Evolutionary conservation across 2,797 vertebrate species (phyloP).

Genomic region (Euphonia xanthogaster): DNA sequence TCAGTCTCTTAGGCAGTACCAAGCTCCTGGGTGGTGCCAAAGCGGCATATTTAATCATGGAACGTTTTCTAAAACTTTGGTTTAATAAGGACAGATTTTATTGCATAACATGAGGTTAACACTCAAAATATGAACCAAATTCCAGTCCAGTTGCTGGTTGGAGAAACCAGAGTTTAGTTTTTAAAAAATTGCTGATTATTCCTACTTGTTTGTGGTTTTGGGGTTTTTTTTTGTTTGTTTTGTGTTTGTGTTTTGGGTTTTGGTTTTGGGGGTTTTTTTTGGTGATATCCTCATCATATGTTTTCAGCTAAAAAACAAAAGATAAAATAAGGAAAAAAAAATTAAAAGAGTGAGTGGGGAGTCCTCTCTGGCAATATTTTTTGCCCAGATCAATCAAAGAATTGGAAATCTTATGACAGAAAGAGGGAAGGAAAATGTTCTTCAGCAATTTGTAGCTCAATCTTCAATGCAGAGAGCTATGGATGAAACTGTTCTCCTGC

Average conservation of each 20-base stretch:
- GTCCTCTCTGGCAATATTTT: not conserved
- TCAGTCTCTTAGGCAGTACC: not conserved
- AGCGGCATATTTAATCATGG: not conserved
- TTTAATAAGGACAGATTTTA: not conserved
- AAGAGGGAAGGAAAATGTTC: not conserved
- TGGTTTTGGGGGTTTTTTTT: rapidly evolving
- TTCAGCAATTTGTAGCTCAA: not conserved
- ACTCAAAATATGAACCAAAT: not conserved
- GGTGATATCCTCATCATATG: not conserved
- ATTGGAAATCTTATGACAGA: not conserved
- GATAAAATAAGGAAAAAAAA: not conserved
- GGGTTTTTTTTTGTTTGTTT: not conserved
- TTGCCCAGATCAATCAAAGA: not conserved
- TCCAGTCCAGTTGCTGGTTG: not conserved
- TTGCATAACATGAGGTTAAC: not conserved
- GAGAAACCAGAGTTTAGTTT: not conserved
- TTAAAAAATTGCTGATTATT: not conserved
- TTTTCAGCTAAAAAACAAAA: not conserved
- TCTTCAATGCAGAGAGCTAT: not conserved
- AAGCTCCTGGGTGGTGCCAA: not conserved
- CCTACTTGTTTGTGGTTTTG: not conserved
- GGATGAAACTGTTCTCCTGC: not conserved
- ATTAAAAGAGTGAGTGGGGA: not conserved
- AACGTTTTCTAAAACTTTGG: not conserved
- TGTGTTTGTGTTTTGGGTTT: not conserved